phyloP scores from a whole-genome alignment of 2,113 vertebrate species.

The Microcebus lehilahytsara region DNA sequence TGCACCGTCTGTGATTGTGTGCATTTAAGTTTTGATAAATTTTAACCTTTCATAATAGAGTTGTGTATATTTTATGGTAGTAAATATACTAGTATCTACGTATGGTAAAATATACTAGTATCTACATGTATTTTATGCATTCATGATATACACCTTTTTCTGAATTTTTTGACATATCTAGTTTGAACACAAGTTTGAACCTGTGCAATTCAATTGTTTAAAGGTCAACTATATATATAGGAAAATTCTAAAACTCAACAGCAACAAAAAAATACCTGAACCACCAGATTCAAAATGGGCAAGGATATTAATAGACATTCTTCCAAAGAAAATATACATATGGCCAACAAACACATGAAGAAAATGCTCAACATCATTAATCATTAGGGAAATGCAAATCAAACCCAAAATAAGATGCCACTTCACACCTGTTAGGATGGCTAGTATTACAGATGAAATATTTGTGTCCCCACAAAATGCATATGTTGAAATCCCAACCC shows the following conservation, averaged over 20 bases:
- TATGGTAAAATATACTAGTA: neutral
- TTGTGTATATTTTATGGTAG: neutral
- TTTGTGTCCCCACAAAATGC: neutral
- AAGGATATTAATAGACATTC: neutral
- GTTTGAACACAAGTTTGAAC: neutral
- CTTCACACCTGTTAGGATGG: neutral
- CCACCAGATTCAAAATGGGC: neutral
- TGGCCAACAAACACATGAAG: neutral
- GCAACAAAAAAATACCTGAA: neutral
- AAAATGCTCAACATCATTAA: neutral
- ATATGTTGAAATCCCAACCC: neutral
- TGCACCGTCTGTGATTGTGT: neutral
- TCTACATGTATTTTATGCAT: neutral
- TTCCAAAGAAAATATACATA: neutral
- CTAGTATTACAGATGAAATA: neutral
- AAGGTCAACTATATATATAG: neutral
- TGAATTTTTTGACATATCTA: neutral
- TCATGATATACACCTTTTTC: neutral
- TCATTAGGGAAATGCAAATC: neutral
- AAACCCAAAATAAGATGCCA: neutral
- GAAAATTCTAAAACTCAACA: neutral
- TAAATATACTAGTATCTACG: too few relatives aligned
- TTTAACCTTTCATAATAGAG: neutral
- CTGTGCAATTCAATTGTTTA: neutral
- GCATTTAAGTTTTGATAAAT: neutral